A percentile compares a stretch with the other conserved stretches of the same genome.
Evolutionary conservation across 2,113 vertebrate genomes (phyloP).

Genomic region (Pelmatolapia mariae): DNA sequence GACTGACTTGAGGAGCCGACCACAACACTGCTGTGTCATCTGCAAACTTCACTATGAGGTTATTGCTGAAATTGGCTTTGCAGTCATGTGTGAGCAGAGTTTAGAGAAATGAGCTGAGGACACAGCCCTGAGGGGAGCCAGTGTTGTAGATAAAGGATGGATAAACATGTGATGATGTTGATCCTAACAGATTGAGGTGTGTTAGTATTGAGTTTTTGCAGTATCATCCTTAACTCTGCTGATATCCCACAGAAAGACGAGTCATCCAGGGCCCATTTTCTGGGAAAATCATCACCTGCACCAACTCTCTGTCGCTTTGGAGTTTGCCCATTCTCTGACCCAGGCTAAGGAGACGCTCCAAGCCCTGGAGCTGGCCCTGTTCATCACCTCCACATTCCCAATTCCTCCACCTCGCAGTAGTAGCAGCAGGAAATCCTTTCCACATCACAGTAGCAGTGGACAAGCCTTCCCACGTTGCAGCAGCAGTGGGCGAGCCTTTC

Average conservation of each 20-base stretch:
- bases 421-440: not conserved
- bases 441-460: not conserved
- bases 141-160: not conserved
- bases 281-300: not conserved
- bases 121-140: not conserved
- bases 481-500: no score
- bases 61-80: not conserved
- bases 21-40: not conserved
- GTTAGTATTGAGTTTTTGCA: not conserved
- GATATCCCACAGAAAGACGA: not conserved
- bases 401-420: not conserved
- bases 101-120: not conserved
- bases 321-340: not conserved
- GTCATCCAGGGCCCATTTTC: not conserved
- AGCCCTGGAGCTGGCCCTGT: not conserved
- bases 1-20: not conserved
- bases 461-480: not conserved
- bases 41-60: not conserved
- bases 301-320: not conserved
- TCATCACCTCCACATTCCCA: not conserved
- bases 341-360: not conserved
- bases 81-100: not conserved
- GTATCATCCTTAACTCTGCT: not conserved
- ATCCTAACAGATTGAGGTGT: not conserved
- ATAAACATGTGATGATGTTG: not conserved